Percentiles rank a stretch among this genome's conserved stretches.
These are phyloP conservation scores for Phocoena sinus DNA, from an alignment of 2,113 vertebrate species.

Conservation along the genomic window DNA sequence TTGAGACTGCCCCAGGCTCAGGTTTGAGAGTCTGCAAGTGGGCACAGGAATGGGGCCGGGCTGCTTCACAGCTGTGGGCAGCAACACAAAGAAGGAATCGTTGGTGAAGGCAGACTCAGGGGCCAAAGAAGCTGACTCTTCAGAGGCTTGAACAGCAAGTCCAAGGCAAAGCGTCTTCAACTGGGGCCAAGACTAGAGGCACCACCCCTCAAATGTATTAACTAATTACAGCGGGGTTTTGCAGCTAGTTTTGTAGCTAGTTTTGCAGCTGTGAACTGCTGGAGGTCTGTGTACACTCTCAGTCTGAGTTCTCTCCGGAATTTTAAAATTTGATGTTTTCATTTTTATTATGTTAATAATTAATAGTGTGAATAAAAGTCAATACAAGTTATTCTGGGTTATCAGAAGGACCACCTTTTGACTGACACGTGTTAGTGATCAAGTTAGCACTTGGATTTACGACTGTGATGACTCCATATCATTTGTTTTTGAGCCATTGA, in stretches of 20 bases:
- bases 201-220: background rate
- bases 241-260: too few relatives aligned
- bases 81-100: background rate
- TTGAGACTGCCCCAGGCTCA: background rate
- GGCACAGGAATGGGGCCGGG: background rate
- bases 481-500: background rate
- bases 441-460: background rate
- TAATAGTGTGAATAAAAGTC: background rate
- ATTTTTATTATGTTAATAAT: background rate
- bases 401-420: fast-evolving
- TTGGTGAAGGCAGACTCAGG: background rate
- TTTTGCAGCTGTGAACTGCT: background rate
- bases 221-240: background rate
- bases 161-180: background rate
- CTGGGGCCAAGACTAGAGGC: background rate
- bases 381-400: background rate
- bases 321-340: background rate
- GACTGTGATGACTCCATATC: background rate
- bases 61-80: background rate
- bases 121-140: background rate
- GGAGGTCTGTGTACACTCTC: background rate
- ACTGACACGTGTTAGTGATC: background rate
- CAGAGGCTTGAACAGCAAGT: background rate
- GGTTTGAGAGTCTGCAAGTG: background rate
- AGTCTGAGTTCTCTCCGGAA: background rate